Evolutionary conservation across 2,888 invertebrate species (phyloP).

Genomic region (Oegoconia quadripuncta): DNA sequence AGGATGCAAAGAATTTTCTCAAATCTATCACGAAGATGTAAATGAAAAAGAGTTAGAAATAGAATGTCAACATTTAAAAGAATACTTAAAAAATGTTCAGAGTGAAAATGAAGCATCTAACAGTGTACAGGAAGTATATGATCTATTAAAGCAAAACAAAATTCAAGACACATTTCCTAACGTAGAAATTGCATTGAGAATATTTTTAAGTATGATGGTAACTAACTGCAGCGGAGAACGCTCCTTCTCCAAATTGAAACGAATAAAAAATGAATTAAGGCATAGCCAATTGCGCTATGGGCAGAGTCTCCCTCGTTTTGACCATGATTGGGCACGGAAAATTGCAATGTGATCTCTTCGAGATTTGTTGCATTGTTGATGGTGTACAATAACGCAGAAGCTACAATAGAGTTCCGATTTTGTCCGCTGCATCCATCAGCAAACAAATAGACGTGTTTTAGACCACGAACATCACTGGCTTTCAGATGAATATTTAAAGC

Average conservation of each 20-base stretch:
- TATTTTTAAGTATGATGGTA: conserved; percentile 27
- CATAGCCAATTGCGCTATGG: too few species aligned
- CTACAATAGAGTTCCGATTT: too few species aligned
- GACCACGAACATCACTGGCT: neutral
- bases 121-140: conserved; percentile 18
- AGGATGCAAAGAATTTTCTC: conserved; percentile 19
- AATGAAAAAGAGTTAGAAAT: conserved; percentile 22
- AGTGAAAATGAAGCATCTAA: conserved; percentile 15
- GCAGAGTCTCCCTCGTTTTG: too few species aligned
- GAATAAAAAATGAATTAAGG: conserved; percentile 29
- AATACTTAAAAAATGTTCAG: conserved; percentile 24
- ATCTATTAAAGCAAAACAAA: conserved; percentile 22
- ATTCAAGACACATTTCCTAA: conserved; percentile 28
- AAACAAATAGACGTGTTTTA: too few species aligned
- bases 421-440: too few species aligned
- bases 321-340: too few species aligned
- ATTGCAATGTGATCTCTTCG: too few species aligned
- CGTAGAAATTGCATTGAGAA: conserved; percentile 30
- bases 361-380: too few species aligned
- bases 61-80: conserved; percentile 26
- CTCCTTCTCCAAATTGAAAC: conserved; percentile 24
- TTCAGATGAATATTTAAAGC: neutral
- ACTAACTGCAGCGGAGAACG: conserved; percentile 29
- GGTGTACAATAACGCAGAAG: too few species aligned
- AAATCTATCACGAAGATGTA: conserved; percentile 20